phyloP scores from a whole-genome alignment of 2,113 vertebrate species.

The Nyctibius bracteatus region DNA sequence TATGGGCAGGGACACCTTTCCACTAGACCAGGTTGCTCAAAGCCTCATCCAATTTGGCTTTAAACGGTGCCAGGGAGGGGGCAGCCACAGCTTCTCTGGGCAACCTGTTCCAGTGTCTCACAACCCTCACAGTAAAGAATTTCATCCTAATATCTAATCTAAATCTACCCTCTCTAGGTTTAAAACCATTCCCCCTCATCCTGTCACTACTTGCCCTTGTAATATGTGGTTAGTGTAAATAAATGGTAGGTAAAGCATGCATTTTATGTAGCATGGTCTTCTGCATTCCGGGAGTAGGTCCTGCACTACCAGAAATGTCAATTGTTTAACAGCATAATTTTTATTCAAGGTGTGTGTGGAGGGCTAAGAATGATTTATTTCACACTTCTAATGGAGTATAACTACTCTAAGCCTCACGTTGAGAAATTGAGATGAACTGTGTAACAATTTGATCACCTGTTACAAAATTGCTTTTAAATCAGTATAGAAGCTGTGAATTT shows the following conservation, averaged over 20 bases:
- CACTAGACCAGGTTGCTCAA: too few relatives aligned
- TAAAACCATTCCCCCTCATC: too few relatives aligned
- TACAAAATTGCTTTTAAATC: not conserved
- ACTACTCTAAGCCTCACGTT: not conserved
- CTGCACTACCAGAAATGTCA: not conserved
- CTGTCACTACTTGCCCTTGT: too few relatives aligned
- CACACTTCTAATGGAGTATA: not conserved
- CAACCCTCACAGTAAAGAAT: too few relatives aligned
- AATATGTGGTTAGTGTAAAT: not conserved
- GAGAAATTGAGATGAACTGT: not conserved
- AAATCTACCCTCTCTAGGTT: too few relatives aligned
- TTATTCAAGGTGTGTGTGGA: not conserved
- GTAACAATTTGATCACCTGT: not conserved
- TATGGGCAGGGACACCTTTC: too few relatives aligned
- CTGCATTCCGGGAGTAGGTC: not conserved
- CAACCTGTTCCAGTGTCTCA: too few relatives aligned
- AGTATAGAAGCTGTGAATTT: not conserved
- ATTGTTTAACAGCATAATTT: not conserved
- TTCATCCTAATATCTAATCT: too few relatives aligned
- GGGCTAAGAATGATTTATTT: not conserved
- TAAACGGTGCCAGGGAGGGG: too few relatives aligned
- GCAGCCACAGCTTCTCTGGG: too few relatives aligned
- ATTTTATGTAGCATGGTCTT: not conserved
- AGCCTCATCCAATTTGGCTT: too few relatives aligned
- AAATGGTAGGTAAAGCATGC: not conserved